Base-by-base conservation (phyloP, 2,888 invertebrate species). In the Lutraria lutraria region DNA sequence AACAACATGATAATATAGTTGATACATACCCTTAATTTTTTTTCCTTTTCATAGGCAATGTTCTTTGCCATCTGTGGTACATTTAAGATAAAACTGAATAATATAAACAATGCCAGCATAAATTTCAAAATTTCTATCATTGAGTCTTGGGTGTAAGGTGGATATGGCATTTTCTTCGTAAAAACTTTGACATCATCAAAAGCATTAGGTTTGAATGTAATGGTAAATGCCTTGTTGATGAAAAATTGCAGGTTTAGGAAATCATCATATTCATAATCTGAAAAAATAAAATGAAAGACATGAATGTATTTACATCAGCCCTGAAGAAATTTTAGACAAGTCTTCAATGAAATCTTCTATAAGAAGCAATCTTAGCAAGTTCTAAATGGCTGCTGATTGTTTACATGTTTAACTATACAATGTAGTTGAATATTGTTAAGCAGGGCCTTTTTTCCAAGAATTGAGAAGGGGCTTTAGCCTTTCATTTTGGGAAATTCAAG, bases 1-100 rank as follows among this genome's bases (percentile, higher is more conserved):
- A 15, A 56, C 56, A 56, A 56, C 13, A 56, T 56, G 56, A 56
- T 2, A 56, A 19, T 16, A 56, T 56, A 34, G 13, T n/a, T 21
- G 2, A 6, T 63, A 80, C 81, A 34, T 87, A 96, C 96, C 94
- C 96, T 96, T 0, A 96, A 92, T 81, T 94, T 94, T 25, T 97
- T 97, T 96, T 98, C 98, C 95, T 98, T 98, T 96, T 98, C 98
- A 52, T 97, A 97, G 0, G 98, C 98, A 34, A 98, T 97, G 80
- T 97, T 97, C 96, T 98, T 98, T 1, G 98, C 98, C 63, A 98
- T 98, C 94, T 98, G 98, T 25, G 98, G 98, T 84, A 98, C 98
- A 0, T 98, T 98, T 96, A 98, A 98, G 84, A 98, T 98, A 95
- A 98, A 98, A 95, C 98, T 98, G 21, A 98, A 97, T 97, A 98